Evolutionary conservation across 1,140 invertebrate genomes (phyloP), one percentile per base, ranked within the genome.

Genomic region (Microplitis demolitor): DNA sequence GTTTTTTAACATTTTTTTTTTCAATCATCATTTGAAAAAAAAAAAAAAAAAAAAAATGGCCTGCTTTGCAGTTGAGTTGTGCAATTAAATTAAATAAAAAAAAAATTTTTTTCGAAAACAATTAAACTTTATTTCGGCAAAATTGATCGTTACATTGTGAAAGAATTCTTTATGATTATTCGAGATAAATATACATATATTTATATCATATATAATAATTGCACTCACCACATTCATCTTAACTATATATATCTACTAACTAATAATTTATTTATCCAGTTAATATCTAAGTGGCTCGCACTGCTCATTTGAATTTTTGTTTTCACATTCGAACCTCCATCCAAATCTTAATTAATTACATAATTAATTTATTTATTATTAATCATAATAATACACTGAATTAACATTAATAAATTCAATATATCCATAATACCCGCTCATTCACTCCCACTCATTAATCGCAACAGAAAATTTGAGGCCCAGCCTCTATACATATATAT

Each of bases 41-140:
- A 24, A 24, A 24, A 2, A 1, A 24, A 24, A 24, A 24, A 24
- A 24, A 24, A 24, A 24, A 24, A 2, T 24, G 2, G 2, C 24
- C 24, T 24, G 24, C 24, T 24, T 24, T 2, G 24, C 24, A 24
- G 2, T 24, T 24, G 24, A 24, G 2, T 24, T 24, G 24, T 24
- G 24, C 24, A 24, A 24, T 24, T 14, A 33, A n/a, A 39, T 61
- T 16, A 35, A 37, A 37, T 14, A 24, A 34, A 64, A 63, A 6
- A 5, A 63, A 33, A 24, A 1, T 24, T 24, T 24, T 51, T 66
- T 73, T 75, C 78, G 71, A 82, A 83, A 83, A 83, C 78, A 75
- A 83, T 77, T 75, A 74, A 82, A 81, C 76, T 83, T 84, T 84
- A 83, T 83, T 84, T 77, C 61, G 72, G 73, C 74, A 79, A 79